Evolutionary conservation across 1,140 invertebrate species (phyloP).

Genomic region (Apocrypta bakeri): DNA sequence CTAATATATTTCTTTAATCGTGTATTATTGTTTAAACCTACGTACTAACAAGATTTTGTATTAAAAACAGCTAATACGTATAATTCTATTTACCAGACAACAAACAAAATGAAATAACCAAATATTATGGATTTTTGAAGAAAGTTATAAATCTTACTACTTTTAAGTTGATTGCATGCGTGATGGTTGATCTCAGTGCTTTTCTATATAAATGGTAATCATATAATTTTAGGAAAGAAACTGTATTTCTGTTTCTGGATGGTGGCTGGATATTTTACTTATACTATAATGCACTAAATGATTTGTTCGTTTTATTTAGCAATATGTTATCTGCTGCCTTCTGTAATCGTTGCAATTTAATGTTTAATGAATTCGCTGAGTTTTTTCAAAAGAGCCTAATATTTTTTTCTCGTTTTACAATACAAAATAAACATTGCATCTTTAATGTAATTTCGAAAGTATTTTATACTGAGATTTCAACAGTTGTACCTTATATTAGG

Average conservation of each 20-base stretch:
- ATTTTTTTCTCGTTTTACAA: slow-evolving; percentile 18
- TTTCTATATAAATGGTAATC: slow-evolving; percentile 13
- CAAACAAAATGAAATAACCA: neutral
- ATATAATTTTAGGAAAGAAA: slow-evolving; percentile 16
- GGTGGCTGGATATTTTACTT: slow-evolving; percentile 64
- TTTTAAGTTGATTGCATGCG: slow-evolving; percentile 42
- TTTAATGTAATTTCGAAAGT: neutral
- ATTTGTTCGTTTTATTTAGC: slow-evolving; percentile 49
- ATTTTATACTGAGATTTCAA: neutral
- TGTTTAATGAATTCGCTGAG: slow-evolving; percentile 60
- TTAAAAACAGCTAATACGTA: slow-evolving; percentile 42
- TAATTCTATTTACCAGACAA: neutral
- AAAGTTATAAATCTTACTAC: slow-evolving; percentile 10
- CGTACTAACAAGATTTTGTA: neutral
- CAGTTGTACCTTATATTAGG: neutral
- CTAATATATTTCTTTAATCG: neutral
- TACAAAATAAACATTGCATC: slow-evolving; percentile 31
- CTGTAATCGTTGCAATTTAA: slow-evolving; percentile 44
- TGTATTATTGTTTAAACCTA: neutral
- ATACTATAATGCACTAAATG: slow-evolving; percentile 52
- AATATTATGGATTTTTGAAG: slow-evolving; percentile 2
- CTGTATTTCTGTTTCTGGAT: slow-evolving; percentile 55
- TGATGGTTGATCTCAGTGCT: slow-evolving; percentile 30
- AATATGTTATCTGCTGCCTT: slow-evolving; percentile 42
- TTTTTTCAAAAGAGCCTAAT: slow-evolving; percentile 44